Evolutionary conservation across 2,797 vertebrate species (phyloP).

Genomic region (Scyliorhinus canicula): DNA sequence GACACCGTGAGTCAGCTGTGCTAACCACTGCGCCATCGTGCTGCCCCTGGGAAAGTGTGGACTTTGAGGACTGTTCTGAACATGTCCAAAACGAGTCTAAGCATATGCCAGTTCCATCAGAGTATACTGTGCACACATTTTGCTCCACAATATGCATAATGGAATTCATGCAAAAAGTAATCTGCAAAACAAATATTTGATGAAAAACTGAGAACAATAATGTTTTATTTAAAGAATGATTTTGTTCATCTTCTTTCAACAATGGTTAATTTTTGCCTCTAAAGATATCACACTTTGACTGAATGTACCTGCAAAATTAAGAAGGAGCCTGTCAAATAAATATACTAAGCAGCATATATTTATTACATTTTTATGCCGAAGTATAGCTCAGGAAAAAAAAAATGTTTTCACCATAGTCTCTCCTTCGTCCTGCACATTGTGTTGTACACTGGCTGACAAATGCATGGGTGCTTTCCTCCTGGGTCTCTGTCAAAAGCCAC

Average conservation of each 20-base stretch:
- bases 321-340: not conserved
- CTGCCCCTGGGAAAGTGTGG: too few relatives aligned
- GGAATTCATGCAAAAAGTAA: not conserved
- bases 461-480: not conserved
- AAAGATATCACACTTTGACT: not conserved
- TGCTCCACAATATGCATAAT: not conserved
- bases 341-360: not conserved
- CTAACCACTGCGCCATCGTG: too few relatives aligned
- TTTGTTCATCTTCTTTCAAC: not conserved
- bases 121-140: not conserved
- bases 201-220: conserved; percentile 7
- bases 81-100: not conserved
- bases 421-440: not conserved
- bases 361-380: not conserved
- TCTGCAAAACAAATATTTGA: not conserved
- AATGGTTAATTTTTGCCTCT: not conserved
- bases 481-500: not conserved
- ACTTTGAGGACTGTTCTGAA: not conserved
- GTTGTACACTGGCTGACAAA: not conserved
- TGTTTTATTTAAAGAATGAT: conserved; percentile 9
- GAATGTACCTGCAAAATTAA: not conserved
- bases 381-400: not conserved
- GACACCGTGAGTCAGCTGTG: too few relatives aligned
- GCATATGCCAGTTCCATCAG: not conserved
- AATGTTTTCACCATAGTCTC: not conserved